Base-by-base conservation (phyloP, 2,797 vertebrate genomes). In the Falco biarmicus region DNA sequence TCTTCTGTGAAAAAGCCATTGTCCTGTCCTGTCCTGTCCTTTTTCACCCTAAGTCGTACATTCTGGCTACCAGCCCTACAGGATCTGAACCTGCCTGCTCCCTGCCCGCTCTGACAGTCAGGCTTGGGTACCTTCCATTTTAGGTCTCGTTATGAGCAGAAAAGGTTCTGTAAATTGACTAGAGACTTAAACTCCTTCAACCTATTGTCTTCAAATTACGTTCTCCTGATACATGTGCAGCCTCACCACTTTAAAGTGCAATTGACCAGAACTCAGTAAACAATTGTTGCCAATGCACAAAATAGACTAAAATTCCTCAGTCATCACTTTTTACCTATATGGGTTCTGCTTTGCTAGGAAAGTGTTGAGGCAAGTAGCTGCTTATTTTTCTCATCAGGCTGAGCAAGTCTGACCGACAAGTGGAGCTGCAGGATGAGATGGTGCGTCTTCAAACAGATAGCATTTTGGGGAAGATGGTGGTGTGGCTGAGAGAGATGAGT, bases 301-400 rank as follows among this genome's bases (percentile, higher is more conserved):
- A 82, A 56, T 3, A 15, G 48, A 24, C 63, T 63, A 41, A 32
- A 51, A 51, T 25, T 53, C 41, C 41, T 39, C 9, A 1, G 29
- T 45, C 39, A 13, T 18, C 57, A 5, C 1, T 0, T 37, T 56
- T 61, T 39, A 14, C 14, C 56, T 45, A 31, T 1, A 1, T 5
- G 26, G 12, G 14, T 18, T 71, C 43, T 84, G 31, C 43, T 77
- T 88, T 64, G 22, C 43, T 48, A 18, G 37, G 45, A 64, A 59
- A 37, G 7, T 19, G 9, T 25, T 47, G 41, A 54, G 19, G 19
- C 48, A 60, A 71, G 34, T 0, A 48, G 21, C 73, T 88, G 63
- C 51, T 51, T 29, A 31, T 31, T 89, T 94, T 43, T 81, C 29
- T 48, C 37, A 69, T 15, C 24, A 78, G 51, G 9, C 37, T 81